Percentiles rank a stretch among this genome's conserved stretches.
Evolutionary conservation across 2,113 vertebrate species (phyloP).

Genomic region (Microtus ochrogaster): DNA sequence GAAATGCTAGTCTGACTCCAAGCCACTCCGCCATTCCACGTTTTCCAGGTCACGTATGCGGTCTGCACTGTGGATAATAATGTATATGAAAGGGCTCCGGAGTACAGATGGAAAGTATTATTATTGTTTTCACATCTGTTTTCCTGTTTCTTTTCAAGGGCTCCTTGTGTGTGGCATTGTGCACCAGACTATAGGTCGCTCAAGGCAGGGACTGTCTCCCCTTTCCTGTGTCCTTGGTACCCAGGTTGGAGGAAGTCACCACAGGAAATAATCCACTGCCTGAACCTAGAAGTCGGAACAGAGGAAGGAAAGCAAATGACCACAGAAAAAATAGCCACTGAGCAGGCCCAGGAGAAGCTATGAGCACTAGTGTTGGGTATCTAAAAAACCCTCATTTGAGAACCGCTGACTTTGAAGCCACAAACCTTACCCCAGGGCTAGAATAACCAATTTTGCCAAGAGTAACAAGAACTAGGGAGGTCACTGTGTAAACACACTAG

Average conservation of each 20-base stretch:
- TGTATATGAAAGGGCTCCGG: neutral
- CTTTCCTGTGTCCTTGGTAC: neutral
- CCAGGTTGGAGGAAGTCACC: conserved; percentile 23
- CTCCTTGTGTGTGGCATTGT: neutral
- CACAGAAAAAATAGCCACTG: conserved; percentile 50
- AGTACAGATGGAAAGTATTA: conserved; percentile 48
- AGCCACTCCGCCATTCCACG: neutral
- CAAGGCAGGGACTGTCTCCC: neutral
- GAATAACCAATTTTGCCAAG: conserved; percentile 56
- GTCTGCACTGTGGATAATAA: conserved; percentile 21
- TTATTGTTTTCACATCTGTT: conserved; percentile 55
- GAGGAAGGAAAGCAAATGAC: conserved; percentile 67
- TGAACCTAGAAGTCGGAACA: conserved; percentile 40
- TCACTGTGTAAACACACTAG: conserved; percentile 30
- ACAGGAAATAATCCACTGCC: conserved; percentile 22
- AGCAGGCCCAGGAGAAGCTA: conserved; percentile 21
- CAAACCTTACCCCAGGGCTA: conserved; percentile 54
- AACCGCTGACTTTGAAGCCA: conserved; percentile 70
- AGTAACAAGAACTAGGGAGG: conserved; percentile 57
- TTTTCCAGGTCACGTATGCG: neutral
- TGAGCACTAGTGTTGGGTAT: neutral
- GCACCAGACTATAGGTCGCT: neutral
- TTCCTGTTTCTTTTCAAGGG: conserved; percentile 38
- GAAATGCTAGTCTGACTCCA: neutral
- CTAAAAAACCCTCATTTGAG: conserved; percentile 45